Evolutionary conservation across 1,140 invertebrate species (phyloP).

Genomic region (Rhopalosiphum padi): DNA sequence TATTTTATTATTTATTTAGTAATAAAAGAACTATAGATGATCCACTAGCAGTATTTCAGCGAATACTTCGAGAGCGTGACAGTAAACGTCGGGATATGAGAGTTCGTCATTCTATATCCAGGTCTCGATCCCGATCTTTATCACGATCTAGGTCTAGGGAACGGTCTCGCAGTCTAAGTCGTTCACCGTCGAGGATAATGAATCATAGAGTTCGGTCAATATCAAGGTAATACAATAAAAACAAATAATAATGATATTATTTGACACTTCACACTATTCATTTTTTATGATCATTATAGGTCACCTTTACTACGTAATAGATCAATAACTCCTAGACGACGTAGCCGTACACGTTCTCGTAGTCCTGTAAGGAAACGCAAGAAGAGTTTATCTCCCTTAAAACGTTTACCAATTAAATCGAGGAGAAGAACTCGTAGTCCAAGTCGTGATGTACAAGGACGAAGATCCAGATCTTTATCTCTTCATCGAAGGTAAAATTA

Average conservation of each 20-base stretch:
- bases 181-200: constrained; percentile 42
- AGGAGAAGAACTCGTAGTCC: constrained; percentile 51
- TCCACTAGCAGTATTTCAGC: constrained; percentile 83
- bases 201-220: constrained; percentile 44
- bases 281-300: not conserved
- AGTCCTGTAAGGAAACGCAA: constrained; percentile 48
- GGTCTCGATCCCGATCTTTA: constrained; percentile 62
- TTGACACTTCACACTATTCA: not conserved
- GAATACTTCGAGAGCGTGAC: constrained; percentile 79
- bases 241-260: not conserved
- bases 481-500: constrained; percentile 42
- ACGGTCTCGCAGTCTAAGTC: constrained; percentile 49
- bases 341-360: constrained; percentile 60
- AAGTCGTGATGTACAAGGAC: constrained; percentile 18
- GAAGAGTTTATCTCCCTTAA: constrained; percentile 36
- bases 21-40: constrained; percentile 75
- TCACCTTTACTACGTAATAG: constrained; percentile 60
- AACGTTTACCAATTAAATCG: constrained; percentile 35
- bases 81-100: constrained; percentile 68
- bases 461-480: constrained; percentile 46
- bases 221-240: constrained; percentile 30
- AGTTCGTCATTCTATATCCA: constrained; percentile 65
- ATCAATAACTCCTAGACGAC: constrained; percentile 62
- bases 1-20: constrained; percentile 54
- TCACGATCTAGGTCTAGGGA: constrained; percentile 61